Conservation (phyloP, 2,113 vertebrate species). For the Syngnathus typhle region DNA sequence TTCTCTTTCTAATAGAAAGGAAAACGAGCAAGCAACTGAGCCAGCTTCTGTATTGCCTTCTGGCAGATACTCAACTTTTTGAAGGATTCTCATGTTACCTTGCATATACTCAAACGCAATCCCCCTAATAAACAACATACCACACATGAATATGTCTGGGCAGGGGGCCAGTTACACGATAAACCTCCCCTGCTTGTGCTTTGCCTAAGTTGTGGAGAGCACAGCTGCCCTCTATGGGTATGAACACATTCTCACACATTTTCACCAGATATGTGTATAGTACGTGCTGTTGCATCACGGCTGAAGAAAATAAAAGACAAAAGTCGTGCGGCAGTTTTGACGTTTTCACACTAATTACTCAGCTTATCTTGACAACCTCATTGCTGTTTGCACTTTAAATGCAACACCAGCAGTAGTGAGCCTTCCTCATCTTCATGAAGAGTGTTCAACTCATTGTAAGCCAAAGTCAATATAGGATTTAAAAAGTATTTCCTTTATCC, state of each 20-base stretch:
- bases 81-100: conserved; percentile 9
- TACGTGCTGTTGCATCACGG: conserved; percentile 19
- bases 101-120: conserved; percentile 18
- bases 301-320: conserved; percentile 3
- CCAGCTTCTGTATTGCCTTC: conserved; percentile 8
- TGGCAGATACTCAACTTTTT: conserved; percentile 16
- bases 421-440: background rate
- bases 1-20: conserved; percentile 14
- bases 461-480: conserved; percentile 40
- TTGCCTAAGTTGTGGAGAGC: conserved; percentile 41
- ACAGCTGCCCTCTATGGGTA: conserved; percentile 69
- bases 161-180: conserved; percentile 11
- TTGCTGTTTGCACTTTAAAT: background rate
- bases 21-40: conserved; percentile 12
- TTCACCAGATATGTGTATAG: background rate
- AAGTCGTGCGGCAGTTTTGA: background rate
- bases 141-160: conserved; percentile 16
- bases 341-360: conserved; percentile 45
- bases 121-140: conserved; percentile 21
- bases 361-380: conserved; percentile 26
- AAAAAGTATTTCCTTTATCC: conserved; percentile 29
- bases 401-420: background rate
- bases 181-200: conserved; percentile 15
- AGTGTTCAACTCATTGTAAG: background rate
- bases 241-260: conserved; percentile 23